phyloP scores from a whole-genome alignment of 2,113 vertebrate genomes.

The Oreochromis spilurus region DNA sequence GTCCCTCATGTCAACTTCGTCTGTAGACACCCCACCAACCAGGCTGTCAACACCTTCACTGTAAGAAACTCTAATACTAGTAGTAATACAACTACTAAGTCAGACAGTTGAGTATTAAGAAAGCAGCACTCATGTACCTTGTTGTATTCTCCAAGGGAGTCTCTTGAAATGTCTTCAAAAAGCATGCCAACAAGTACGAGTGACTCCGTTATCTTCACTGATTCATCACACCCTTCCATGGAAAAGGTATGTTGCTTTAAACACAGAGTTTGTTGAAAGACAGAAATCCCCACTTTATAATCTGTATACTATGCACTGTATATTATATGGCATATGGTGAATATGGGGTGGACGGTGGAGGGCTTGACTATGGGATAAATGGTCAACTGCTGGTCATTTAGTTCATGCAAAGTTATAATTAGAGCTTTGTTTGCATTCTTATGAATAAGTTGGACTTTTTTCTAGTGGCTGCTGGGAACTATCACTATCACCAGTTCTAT shows the following conservation, averaged over 20 bases:
- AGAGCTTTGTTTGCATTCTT: neutral
- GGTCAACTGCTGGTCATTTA: neutral
- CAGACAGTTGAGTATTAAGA: neutral
- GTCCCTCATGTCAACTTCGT: neutral
- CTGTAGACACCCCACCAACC: neutral
- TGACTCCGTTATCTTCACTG: neutral
- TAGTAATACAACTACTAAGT: neutral
- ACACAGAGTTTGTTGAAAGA: neutral
- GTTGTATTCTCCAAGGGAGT: neutral
- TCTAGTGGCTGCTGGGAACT: neutral
- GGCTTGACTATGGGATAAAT: neutral
- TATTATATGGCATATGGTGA: neutral
- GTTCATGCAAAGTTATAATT: neutral
- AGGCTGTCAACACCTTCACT: neutral
- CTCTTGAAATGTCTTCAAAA: neutral
- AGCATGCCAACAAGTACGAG: no score
- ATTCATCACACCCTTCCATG: neutral
- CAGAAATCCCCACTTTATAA: neutral
- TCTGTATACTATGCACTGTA: neutral
- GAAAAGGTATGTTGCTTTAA: slow-evolving; percentile 9
- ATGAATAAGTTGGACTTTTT: neutral
- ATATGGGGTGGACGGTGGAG: neutral
- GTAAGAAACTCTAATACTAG: neutral
- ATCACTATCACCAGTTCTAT: neutral
- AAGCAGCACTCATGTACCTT: neutral